Evolutionary conservation across 1,140 invertebrate species (phyloP).

Genomic region (Ostrea denselamellosa): DNA sequence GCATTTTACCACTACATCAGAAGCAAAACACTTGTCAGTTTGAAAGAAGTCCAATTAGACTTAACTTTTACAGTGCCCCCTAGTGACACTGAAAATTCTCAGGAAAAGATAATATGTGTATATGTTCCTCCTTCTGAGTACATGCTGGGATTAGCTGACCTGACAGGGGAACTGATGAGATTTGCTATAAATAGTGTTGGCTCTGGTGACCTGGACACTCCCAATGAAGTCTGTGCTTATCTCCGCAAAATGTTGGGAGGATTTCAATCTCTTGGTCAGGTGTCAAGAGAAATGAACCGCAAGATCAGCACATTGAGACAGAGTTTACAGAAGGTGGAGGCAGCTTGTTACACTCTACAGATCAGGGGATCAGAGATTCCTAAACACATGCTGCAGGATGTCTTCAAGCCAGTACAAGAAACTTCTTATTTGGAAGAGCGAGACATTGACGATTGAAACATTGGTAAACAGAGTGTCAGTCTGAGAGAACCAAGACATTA

Average conservation of each 20-base stretch:
- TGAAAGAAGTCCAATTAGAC: slow-evolving; percentile 80
- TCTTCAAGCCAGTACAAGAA: slow-evolving; percentile 65
- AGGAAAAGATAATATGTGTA: slow-evolving; percentile 61
- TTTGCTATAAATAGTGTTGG: slow-evolving; percentile 91
- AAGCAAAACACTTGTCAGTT: slow-evolving; percentile 75
- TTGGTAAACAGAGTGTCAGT: neutral
- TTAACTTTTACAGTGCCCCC: slow-evolving; percentile 60
- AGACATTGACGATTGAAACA: neutral
- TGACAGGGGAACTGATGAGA: slow-evolving; percentile 94
- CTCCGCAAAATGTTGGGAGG: slow-evolving; percentile 87
- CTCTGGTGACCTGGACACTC: slow-evolving; percentile 87
- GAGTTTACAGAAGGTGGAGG: slow-evolving; percentile 90
- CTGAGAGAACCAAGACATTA: neutral
- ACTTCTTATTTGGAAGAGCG: neutral
- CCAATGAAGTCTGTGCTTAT: slow-evolving; percentile 86
- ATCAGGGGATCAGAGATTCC: slow-evolving; percentile 88
- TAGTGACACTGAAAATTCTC: slow-evolving; percentile 22
- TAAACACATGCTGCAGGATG: slow-evolving; percentile 85
- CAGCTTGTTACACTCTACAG: slow-evolving; percentile 89
- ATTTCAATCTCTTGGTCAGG: slow-evolving; percentile 81
- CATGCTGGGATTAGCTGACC: slow-evolving; percentile 91
- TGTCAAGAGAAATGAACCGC: slow-evolving; percentile 84
- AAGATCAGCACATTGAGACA: slow-evolving; percentile 86
- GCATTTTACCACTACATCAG: slow-evolving; percentile 86
- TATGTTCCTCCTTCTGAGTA: slow-evolving; percentile 85